These are phyloP conservation scores for Antheraea pernyi DNA, from an alignment of 1,140 invertebrate genomes.

Conservation along the genomic window DNA sequence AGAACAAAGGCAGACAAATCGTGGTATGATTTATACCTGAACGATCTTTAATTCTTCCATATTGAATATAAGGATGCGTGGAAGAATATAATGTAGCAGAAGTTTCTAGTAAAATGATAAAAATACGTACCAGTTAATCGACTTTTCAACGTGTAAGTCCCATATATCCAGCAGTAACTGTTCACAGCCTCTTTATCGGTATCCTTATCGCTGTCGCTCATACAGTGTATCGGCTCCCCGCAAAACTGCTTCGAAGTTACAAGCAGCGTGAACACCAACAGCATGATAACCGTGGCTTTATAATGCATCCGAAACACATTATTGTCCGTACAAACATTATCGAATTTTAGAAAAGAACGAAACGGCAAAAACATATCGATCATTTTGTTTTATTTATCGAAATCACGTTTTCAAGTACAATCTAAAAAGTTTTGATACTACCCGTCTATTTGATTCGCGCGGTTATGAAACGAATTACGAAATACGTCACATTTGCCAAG, in stretches of 20 bases:
- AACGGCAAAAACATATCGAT: conserved; percentile 68
- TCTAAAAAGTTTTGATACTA: conserved; percentile 5
- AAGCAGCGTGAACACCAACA: conserved; percentile 83
- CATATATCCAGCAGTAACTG: conserved; percentile 89
- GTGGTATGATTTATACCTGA: too few species aligned
- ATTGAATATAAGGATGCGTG: too few species aligned
- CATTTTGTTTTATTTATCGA: conserved; percentile 41
- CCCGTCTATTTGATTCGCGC: conserved; percentile 2
- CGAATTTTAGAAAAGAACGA: conserved; percentile 79
- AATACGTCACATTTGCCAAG: too few species aligned
- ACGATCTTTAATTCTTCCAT: too few species aligned
- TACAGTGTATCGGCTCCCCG: conserved; percentile 85
- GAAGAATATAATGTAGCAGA: background rate
- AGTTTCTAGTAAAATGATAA: background rate
- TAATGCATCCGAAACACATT: conserved; percentile 85
- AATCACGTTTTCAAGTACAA: background rate
- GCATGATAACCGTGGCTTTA: conserved; percentile 82
- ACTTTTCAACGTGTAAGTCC: conserved; percentile 84
- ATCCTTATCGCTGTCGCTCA: conserved; percentile 69
- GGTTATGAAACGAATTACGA: too few species aligned
- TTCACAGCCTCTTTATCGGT: conserved; percentile 81
- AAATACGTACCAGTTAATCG: conserved; percentile 60
- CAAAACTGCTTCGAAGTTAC: conserved; percentile 87
- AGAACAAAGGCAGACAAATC: too few species aligned
- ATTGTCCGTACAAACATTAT: conserved; percentile 83